These are phyloP conservation scores for Shinisaurus crocodilurus DNA, from an alignment of 2,113 vertebrate genomes.

Conservation along the genomic window DNA sequence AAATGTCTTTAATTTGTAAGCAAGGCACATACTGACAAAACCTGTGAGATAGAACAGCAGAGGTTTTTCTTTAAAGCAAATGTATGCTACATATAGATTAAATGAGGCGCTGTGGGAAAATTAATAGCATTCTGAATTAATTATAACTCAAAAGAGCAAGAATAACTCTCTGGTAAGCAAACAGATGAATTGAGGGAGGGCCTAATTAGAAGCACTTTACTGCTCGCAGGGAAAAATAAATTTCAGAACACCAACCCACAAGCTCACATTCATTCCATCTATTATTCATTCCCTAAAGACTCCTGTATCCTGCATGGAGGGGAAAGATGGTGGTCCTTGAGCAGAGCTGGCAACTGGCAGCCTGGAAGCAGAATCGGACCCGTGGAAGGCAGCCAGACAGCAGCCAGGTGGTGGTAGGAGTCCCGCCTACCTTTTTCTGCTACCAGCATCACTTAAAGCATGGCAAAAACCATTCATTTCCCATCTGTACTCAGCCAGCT, in stretches of 20 bases:
- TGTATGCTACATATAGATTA: slow-evolving; percentile 5
- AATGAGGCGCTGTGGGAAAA: slow-evolving; percentile 12
- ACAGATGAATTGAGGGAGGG: slow-evolving; percentile 17
- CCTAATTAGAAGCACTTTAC: slow-evolving; percentile 12
- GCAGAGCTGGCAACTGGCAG: not conserved
- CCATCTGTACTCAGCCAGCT: too few species aligned
- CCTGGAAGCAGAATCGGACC: not conserved
- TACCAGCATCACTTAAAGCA: not conserved
- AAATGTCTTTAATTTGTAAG: not conserved
- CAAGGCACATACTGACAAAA: not conserved
- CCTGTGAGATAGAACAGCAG: not conserved
- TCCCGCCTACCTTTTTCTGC: not conserved
- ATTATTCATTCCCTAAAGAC: slow-evolving; percentile 18
- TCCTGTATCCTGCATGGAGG: not conserved
- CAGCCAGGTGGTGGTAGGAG: not conserved
- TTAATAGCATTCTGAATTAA: slow-evolving; percentile 38
- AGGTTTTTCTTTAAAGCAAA: not conserved
- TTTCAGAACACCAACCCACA: not conserved
- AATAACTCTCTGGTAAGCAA: slow-evolving; percentile 6
- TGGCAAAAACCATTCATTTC: not conserved
- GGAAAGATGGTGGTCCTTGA: not conserved
- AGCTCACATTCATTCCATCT: not conserved
- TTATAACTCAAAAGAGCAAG: slow-evolving; percentile 27
- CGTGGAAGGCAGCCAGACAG: not conserved
- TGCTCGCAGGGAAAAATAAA: slow-evolving; percentile 9